Conservation (phyloP, 2,888 invertebrate genomes). For the Coremacera marginata region DNA sequence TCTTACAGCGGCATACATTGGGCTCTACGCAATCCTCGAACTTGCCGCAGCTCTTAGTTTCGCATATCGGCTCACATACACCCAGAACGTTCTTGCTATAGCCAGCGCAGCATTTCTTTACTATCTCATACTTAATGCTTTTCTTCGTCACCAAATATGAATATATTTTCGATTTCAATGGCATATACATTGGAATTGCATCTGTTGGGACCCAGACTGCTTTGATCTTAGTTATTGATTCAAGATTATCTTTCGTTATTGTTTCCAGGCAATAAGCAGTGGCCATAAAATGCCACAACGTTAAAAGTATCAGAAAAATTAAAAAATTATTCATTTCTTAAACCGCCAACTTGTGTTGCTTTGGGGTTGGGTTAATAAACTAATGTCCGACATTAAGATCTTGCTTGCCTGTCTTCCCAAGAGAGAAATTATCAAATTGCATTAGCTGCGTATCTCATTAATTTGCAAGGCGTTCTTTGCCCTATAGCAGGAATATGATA, state of each 20-base stretch:
- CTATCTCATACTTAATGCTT: slow-evolving; percentile 53
- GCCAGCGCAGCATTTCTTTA: slow-evolving; percentile 59
- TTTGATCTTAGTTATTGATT: neutral
- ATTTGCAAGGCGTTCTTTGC: neutral
- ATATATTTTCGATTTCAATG: neutral
- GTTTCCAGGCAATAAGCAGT: slow-evolving; percentile 1
- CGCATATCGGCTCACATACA: slow-evolving; percentile 66
- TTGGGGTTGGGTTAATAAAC: neutral
- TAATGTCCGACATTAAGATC: neutral
- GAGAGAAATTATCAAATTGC: neutral
- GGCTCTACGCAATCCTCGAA: slow-evolving; percentile 59
- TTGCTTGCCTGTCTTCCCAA: neutral
- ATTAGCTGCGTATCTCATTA: neutral
- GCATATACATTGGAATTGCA: neutral
- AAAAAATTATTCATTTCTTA: neutral
- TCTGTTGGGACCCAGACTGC: neutral
- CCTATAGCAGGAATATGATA: neutral
- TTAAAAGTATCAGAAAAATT: neutral
- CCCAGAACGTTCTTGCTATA: slow-evolving; percentile 60
- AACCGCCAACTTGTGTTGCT: neutral
- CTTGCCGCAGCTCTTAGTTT: slow-evolving; percentile 60
- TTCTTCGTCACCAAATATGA: slow-evolving; percentile 47
- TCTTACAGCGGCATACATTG: slow-evolving; percentile 51
- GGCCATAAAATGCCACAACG: neutral
- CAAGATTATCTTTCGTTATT: neutral